A percentile compares a stretch with the other conserved stretches of the same genome.
These are phyloP conservation scores for Gracilinanus agilis DNA, from an alignment of 2,113 vertebrate genomes.

Conservation along the genomic window DNA sequence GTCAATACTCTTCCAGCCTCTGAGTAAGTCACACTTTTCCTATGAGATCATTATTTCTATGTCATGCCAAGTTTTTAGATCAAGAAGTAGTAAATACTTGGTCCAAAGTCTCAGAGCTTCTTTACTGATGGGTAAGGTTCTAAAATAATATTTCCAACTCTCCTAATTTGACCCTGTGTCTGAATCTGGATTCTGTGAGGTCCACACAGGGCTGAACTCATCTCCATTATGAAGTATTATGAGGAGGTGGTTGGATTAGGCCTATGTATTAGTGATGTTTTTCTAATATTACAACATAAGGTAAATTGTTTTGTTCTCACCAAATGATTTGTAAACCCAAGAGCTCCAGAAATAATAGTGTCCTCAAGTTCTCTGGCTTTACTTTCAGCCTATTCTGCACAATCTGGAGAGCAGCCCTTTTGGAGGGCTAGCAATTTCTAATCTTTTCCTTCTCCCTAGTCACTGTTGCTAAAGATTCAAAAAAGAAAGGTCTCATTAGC, in stretches of 20 bases:
- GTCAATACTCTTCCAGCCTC: not conserved
- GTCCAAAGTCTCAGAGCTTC: not conserved
- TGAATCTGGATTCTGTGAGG: not conserved
- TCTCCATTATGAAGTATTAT: not conserved
- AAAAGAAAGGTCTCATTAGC: too few relatives aligned
- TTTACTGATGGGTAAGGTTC: not conserved
- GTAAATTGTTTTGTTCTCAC: too few relatives aligned
- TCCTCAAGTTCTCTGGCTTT: not conserved
- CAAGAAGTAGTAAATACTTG: not conserved
- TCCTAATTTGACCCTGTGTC: not conserved
- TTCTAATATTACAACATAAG: not conserved
- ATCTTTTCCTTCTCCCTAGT: too few relatives aligned
- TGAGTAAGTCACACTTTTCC: not conserved
- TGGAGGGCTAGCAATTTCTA: not conserved
- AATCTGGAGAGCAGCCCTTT: not conserved
- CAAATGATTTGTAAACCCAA: not conserved
- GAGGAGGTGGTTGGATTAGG: not conserved
- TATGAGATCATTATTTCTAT: not conserved
- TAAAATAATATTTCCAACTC: not conserved
- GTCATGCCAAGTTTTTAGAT: not conserved
- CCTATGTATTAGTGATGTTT: not conserved
- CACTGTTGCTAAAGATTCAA: too few relatives aligned
- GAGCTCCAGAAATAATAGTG: not conserved
- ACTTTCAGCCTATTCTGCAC: not conserved
- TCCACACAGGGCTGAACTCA: not conserved